These are phyloP conservation scores for Sylvietta virens DNA, from an alignment of 2,113 vertebrate genomes.

Conservation along the genomic window DNA sequence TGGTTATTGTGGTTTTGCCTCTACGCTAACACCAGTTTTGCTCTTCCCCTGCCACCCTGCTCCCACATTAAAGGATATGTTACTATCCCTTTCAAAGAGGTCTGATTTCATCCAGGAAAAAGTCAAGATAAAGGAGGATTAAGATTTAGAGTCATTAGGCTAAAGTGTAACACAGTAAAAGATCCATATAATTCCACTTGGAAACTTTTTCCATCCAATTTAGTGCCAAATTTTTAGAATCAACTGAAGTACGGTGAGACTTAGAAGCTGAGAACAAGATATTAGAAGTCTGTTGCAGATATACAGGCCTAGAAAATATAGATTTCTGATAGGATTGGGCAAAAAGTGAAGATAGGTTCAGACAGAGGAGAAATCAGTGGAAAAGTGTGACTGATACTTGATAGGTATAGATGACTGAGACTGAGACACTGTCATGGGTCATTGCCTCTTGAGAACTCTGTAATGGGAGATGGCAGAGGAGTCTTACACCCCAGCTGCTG, in stretches of 20 bases:
- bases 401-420: background rate
- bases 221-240: background rate
- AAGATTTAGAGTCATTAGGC: background rate
- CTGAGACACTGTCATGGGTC: fast-evolving
- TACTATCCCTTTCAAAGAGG: background rate
- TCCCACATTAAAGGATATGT: background rate
- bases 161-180: background rate
- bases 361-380: background rate
- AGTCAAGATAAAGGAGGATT: background rate
- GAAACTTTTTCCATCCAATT: background rate
- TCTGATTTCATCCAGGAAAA: background rate
- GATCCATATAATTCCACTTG: background rate
- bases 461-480: background rate
- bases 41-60: background rate
- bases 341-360: background rate
- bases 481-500: background rate
- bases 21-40: no score
- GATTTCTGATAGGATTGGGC: background rate
- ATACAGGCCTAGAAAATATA: background rate
- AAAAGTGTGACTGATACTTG: background rate
- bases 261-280: background rate
- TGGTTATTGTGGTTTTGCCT: no score
- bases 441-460: background rate
- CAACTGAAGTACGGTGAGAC: background rate
- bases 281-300: background rate